These are phyloP conservation scores for Mastacembelus armatus DNA, from an alignment of 2,797 vertebrate genomes.

Conservation along the genomic window DNA sequence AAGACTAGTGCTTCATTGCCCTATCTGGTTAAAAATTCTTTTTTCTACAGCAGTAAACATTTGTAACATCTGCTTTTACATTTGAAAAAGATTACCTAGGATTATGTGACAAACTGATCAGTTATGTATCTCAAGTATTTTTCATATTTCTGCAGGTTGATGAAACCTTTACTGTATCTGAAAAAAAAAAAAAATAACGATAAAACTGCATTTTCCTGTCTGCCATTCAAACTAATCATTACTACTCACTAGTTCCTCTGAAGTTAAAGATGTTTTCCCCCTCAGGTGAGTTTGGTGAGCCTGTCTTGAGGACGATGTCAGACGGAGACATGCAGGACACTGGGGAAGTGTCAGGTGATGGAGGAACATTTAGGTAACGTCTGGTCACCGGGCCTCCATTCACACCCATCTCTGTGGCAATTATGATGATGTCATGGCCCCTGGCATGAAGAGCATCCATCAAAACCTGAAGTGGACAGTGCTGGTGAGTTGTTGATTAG, in stretches of 20 bases:
- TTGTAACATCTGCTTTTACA: no score
- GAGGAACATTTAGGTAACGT: conserved; percentile 73
- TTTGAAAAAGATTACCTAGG: no score
- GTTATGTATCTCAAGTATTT: no score
- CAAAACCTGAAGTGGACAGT: conserved; percentile 61
- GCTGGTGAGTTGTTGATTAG: neutral
- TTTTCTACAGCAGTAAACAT: no score
- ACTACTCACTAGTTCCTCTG: conserved; percentile 56
- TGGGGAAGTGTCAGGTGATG: conserved; percentile 70
- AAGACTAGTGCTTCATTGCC: no score
- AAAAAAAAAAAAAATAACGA: no score
- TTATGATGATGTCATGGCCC: conserved; percentile 83
- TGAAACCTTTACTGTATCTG: neutral
- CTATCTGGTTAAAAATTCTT: no score
- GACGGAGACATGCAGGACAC: conserved; percentile 84
- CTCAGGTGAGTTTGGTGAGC: conserved; percentile 68
- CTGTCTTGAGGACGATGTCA: conserved; percentile 81
- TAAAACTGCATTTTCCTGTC: no score
- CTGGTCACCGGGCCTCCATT: conserved; percentile 66
- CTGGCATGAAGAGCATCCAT: conserved; percentile 77
- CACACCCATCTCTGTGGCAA: conserved; percentile 73
- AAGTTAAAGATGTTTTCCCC: conserved; percentile 80
- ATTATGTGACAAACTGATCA: no score
- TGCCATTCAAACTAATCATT: neutral
- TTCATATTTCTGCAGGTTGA: no score